Evolutionary conservation across 1,140 invertebrate genomes (phyloP).

Genomic region (Hestina assimilis): DNA sequence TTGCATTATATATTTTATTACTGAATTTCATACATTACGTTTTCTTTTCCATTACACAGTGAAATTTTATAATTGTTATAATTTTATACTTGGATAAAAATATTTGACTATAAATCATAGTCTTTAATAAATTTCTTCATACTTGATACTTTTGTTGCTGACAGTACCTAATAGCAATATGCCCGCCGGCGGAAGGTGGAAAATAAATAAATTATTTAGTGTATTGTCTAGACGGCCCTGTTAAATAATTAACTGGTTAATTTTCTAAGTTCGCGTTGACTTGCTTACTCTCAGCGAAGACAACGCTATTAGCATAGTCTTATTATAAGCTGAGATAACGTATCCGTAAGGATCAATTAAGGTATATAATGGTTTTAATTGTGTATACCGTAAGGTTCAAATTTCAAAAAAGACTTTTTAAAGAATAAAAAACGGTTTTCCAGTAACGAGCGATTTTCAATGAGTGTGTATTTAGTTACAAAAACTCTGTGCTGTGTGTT

Average conservation of each 20-base stretch:
- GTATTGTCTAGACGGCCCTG: conserved; percentile 1
- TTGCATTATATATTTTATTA: too few species aligned
- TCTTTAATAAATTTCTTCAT: not conserved
- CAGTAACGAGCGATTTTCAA: too few species aligned
- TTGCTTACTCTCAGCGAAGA: not conserved
- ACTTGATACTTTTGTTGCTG: not conserved
- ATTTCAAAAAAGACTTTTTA: too few species aligned
- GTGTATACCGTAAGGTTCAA: too few species aligned
- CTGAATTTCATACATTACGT: too few species aligned
- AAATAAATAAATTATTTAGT: conserved; percentile 18
- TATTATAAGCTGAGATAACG: too few species aligned
- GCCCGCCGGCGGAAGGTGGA: not conserved
- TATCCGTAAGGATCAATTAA: too few species aligned
- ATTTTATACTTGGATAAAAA: too few species aligned
- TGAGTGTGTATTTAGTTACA: too few species aligned
- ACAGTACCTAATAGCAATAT: not conserved
- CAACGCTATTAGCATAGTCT: not conserved
- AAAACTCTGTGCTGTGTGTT: too few species aligned
- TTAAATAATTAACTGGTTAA: conserved; percentile 21
- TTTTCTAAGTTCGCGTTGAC: conserved; percentile 12
- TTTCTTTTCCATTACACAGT: not conserved
- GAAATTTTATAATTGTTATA: not conserved
- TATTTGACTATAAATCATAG: too few species aligned
- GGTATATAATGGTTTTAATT: not conserved
- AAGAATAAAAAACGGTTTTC: too few species aligned